Base-by-base conservation (phyloP, 2,113 vertebrate species). In the Naja naja region DNA sequence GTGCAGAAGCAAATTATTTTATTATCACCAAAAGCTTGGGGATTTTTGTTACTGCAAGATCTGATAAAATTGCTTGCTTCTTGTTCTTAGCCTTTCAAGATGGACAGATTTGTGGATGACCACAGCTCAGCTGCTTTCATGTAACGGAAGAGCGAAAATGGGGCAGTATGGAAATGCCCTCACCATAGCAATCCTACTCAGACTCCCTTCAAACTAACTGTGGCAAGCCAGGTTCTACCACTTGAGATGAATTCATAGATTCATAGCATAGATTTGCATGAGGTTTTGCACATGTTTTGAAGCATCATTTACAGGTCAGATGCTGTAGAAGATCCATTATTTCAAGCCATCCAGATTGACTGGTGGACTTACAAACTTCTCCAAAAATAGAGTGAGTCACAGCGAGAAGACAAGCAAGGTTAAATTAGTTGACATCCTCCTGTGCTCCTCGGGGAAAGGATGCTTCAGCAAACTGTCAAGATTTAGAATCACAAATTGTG, bases 401-500 rank as follows among this genome's bases (percentile, higher is more conserved):
- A 53, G 54, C 85, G 60, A 55, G 58, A 60, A 88, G 87, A 69
- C 69, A 93, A 69, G 54, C 43, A 91, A 89, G 90, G 90, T 93
- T 93, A 89, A 93, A 93, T 91, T 91, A 85, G 87, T 85, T 89
- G 90, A 58, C 90, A 91, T 85, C 90, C 10, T 53, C 54, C 53
- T 55, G 16, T 85, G 47, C 56, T 93, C 87, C 64, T 60, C 7
- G 3, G 43, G 87, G 90, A 89, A 85, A 89, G 43, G 87, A 91
- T 93, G 64, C 54, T 91, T 93, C 93, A 91, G 90, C n/a, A 85
- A 89, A 91, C 90, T 93, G 69, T 91, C 93, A 85, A 86, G 87
- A 93, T 90, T 91, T 93, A 89, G 90, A 93, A 93, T 53, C 87
- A 90, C 88, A 89, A 93, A 93, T 91, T 89, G 64, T 89, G 87